Evolutionary conservation across 2,113 vertebrate genomes (phyloP).

Genomic region (Myxocyprinus asiaticus): DNA sequence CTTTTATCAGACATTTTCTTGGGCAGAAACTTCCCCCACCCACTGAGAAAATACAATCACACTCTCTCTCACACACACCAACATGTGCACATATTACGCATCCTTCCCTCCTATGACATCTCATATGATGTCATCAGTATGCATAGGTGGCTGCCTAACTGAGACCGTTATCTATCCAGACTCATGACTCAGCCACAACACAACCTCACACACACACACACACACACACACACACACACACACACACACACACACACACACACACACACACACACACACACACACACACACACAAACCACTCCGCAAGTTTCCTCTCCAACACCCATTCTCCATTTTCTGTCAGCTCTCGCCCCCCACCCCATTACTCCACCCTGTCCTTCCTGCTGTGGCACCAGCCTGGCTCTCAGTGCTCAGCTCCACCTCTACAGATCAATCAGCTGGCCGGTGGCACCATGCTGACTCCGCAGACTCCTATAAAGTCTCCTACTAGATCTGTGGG

Average conservation of each 20-base stretch:
- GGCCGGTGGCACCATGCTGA: not conserved
- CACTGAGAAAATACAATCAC: constrained; percentile 25
- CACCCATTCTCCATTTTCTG: constrained; percentile 52
- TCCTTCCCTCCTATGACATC: constrained; percentile 53
- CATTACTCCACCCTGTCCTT: constrained; percentile 58
- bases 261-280: too few species aligned
- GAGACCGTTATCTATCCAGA: constrained; percentile 65
- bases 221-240: too few species aligned
- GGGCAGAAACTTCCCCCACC: not conserved
- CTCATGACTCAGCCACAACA: not conserved
- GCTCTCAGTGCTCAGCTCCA: constrained; percentile 47
- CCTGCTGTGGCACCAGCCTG: constrained; percentile 73
- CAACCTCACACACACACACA: not conserved
- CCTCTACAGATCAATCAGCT: constrained; percentile 54
- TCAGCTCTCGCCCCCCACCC: not conserved
- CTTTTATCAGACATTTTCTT: constrained; percentile 18
- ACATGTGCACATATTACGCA: not conserved
- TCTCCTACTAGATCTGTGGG: too few species aligned
- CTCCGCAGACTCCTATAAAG: not conserved
- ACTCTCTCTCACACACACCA: constrained; percentile 15
- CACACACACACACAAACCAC: too few species aligned
- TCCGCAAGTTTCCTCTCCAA: constrained; percentile 39
- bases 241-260: too few species aligned
- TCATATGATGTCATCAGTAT: constrained; percentile 62
- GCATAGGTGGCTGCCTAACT: constrained; percentile 50